Evolutionary conservation across 2,888 invertebrate species (phyloP).

Genomic region (Frankliniella intonsa): DNA sequence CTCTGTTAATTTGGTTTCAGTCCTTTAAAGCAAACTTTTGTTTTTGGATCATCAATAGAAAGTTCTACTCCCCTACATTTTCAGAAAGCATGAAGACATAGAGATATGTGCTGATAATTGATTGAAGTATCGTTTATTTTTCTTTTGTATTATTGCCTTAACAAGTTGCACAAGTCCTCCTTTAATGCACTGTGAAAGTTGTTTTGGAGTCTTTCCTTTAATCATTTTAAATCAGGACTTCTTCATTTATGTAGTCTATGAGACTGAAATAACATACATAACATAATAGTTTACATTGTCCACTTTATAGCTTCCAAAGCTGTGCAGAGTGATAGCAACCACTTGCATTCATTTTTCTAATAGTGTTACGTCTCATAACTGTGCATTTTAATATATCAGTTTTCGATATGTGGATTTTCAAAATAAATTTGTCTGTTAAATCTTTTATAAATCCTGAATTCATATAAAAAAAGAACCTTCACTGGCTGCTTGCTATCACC

Average conservation of each 20-base stretch:
- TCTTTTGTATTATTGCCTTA: background rate
- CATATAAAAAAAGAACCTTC: background rate
- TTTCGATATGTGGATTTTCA: background rate
- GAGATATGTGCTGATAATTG: background rate
- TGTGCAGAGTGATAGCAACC: too few relatives aligned
- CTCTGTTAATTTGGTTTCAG: background rate
- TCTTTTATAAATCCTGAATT: too few relatives aligned
- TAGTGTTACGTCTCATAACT: too few relatives aligned
- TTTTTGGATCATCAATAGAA: background rate
- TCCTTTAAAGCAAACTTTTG: background rate
- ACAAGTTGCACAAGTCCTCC: background rate
- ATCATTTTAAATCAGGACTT: background rate
- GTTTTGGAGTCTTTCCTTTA: background rate
- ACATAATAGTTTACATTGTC: background rate
- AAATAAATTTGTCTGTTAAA: background rate
- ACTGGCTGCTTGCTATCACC: background rate
- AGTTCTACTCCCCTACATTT: background rate
- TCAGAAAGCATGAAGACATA: background rate
- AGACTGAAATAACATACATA: background rate
- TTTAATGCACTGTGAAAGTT: background rate
- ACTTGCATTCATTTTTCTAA: too few relatives aligned
- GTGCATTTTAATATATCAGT: background rate
- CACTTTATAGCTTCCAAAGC: too few relatives aligned
- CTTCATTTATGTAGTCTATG: background rate
- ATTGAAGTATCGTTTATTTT: slow-evolving; percentile 12